Base-by-base conservation (phyloP, 2,797 vertebrate species). In the Tinamus major region DNA sequence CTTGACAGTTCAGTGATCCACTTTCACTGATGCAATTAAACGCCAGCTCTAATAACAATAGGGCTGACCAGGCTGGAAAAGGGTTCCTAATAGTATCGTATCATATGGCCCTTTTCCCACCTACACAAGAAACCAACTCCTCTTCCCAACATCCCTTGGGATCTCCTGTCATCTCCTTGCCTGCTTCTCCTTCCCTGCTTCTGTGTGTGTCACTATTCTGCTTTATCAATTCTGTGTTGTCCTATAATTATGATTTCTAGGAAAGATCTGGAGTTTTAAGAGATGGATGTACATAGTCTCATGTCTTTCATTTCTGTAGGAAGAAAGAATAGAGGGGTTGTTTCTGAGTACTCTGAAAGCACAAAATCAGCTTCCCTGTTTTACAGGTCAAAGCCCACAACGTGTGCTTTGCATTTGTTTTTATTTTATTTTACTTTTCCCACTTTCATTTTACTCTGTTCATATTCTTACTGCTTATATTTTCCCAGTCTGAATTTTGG, bases 41-140 rank as follows among this genome's bases (percentile, higher is more conserved):
- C 78, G n/a, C 2, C 23, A 51, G 7, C 6, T 62, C n/a, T 62
- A 49, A 70, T 64, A 61, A 37, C 27, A 74, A 4, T 18, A 37
- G 27, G 62, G 26, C n/a, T 76, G n/a, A 56, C 15, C n/a, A 42
- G 6, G 0, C 0, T 20, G 6, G 15, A 12, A 4, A 6, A 49
- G 23, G 5, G 23, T 85, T 85, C 33, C 75, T 16, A 39, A 18
- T 31, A 48, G 4, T 35, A 33, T 62, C 27, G 53, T 59, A 53
- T 7, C 23, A 18, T 12, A 16, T 12, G 35, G 23, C 23, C 13
- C 58, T 33, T 79, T 67, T 11, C 39, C 35, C 24, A 27, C 0
- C 21, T 37, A 5, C 1, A 2, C 13, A 69, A 8, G 27, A 55
- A 55, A 31, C 29, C 10, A 56, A 42, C 23, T 10, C 42, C 20